A percentile compares a stretch with the other conserved stretches of the same genome.
phyloP scores from a whole-genome alignment of 2,888 invertebrate genomes.

The Cosmorhoe ocellata region DNA sequence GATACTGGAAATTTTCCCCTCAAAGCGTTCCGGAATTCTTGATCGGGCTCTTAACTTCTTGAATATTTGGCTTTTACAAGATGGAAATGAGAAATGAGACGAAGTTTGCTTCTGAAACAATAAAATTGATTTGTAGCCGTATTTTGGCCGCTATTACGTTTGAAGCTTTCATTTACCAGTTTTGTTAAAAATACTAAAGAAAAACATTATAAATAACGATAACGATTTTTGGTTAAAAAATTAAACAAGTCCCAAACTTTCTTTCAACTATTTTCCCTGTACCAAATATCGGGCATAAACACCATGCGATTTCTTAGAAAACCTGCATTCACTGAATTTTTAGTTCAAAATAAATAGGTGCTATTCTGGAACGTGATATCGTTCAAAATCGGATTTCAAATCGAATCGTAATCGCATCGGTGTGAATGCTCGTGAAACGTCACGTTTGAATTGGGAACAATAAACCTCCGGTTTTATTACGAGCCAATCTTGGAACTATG shows the following conservation, averaged over 20 bases:
- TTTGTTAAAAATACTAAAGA: no score
- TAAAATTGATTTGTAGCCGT: slow-evolving; percentile 1
- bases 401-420: slow-evolving; percentile 1
- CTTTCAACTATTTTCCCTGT: no score
- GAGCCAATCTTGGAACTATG: background rate
- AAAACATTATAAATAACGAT: no score
- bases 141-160: background rate
- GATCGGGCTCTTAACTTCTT: slow-evolving; percentile 24
- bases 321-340: no score
- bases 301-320: no score
- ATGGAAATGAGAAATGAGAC: slow-evolving; percentile 8
- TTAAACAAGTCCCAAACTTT: no score
- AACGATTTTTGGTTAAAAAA: no score
- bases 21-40: slow-evolving; percentile 7
- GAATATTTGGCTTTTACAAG: slow-evolving; percentile 22
- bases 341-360: no score
- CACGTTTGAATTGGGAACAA: slow-evolving; percentile 1
- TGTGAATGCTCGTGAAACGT: background rate
- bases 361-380: no score
- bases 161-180: no score
- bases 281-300: background rate
- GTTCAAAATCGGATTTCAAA: background rate
- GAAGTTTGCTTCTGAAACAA: slow-evolving; percentile 7
- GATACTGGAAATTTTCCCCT: slow-evolving; percentile 20
- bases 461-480: slow-evolving; percentile 11